Evolutionary conservation across 1,140 invertebrate species (phyloP).

Genomic region (Drosophila parvula): DNA sequence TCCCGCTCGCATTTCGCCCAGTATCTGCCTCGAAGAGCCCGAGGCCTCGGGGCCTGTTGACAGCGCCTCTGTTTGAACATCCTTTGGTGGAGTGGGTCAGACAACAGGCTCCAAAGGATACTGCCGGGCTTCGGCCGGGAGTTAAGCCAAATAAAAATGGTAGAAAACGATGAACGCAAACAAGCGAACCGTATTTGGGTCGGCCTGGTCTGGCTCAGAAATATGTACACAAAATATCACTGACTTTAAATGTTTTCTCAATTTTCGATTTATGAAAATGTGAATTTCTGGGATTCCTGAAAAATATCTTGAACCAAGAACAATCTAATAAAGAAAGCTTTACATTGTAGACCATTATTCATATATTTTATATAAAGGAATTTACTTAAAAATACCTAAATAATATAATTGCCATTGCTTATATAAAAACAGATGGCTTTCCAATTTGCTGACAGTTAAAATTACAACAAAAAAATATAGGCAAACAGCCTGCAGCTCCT

Average conservation of each 20-base stretch:
- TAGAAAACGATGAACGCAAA: slow-evolving; percentile 4
- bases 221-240: background rate
- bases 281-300: background rate
- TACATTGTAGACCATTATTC: background rate
- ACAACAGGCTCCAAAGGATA: slow-evolving; percentile 32
- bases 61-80: slow-evolving; percentile 33
- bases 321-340: background rate
- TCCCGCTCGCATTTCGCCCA: slow-evolving; percentile 9
- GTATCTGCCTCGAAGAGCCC: slow-evolving; percentile 23
- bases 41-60: slow-evolving; percentile 27
- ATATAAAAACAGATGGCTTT: background rate
- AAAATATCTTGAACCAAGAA: background rate
- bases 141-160: slow-evolving; percentile 14
- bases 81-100: slow-evolving; percentile 34
- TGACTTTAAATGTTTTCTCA: background rate
- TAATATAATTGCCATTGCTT: background rate
- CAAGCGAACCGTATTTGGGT: slow-evolving; percentile 11
- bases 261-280: background rate
- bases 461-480: background rate
- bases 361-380: background rate
- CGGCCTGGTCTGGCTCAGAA: background rate
- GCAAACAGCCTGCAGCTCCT: slow-evolving; percentile 27
- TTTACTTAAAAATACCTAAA: background rate
- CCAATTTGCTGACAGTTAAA: slow-evolving; percentile 18
- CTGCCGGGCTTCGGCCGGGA: slow-evolving; percentile 12